Conservation (phyloP, 2,113 vertebrate genomes). For the Syrmaticus mikado region DNA sequence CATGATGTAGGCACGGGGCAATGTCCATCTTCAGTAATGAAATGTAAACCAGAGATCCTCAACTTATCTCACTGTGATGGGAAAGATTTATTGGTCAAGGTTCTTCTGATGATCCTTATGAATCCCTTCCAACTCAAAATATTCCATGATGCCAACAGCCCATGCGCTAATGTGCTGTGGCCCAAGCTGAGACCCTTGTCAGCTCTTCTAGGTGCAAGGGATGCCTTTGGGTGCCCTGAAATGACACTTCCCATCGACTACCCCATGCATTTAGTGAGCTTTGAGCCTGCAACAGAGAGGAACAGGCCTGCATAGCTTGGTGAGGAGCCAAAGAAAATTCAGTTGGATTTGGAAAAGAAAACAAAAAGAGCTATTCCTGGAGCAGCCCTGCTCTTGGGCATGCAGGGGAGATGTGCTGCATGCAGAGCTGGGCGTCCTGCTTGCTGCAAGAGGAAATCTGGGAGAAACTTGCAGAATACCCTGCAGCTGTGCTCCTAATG, state of each 20-base stretch:
- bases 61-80: neutral
- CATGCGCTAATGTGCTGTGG: accelerated
- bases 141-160: neutral
- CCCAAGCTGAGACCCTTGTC: accelerated
- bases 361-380: slow-evolving; percentile 24
- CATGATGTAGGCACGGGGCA: neutral
- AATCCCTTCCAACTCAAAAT: no score
- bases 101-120: neutral
- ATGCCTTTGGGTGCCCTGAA: neutral
- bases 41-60: neutral
- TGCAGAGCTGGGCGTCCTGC: neutral
- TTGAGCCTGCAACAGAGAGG: neutral
- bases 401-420: neutral
- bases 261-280: neutral
- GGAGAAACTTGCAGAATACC: neutral
- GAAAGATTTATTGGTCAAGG: neutral
- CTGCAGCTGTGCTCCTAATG: neutral
- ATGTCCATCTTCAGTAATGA: neutral
- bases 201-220: neutral
- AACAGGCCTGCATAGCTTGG: neutral
- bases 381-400: neutral
- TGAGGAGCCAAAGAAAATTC: slow-evolving; percentile 15
- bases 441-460: neutral
- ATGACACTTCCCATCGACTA: neutral
- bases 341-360: neutral